Evolutionary conservation across 2,888 invertebrate genomes (phyloP), one percentile per base, ranked within the genome.

Genomic region (Drosophila borealis): DNA sequence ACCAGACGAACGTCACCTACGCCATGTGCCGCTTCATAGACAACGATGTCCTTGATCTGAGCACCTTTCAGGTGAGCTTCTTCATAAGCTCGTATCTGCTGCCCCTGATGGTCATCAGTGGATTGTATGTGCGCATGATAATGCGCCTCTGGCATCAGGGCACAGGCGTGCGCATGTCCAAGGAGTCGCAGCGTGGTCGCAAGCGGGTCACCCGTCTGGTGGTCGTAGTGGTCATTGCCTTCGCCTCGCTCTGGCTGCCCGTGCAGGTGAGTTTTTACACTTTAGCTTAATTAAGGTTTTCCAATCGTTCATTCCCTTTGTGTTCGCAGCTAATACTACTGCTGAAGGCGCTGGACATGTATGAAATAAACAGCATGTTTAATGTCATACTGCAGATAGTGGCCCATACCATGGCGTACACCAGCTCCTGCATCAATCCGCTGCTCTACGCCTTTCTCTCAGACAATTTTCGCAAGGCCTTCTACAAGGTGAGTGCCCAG

Each of bases 181-280:
- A 96, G 9, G 97, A 97, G 91, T 92, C 92, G 57, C 91, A 96
- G 70, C 94, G 96, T 49, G 96, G 97, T 63, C 96, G 97, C 92
- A 96, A 96, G 92, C 94, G 97, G 70, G 98, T 98, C 25, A 98
- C 98, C 2, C 94, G 97, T 80, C 95, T 98, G 94, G 98, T 98
- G 9, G 95, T 98, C 53, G 96, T 97, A 37, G 97, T 98, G 41
- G 97, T 98, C 6, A 96, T 97, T 44, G 97, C 97, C 55, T 98
- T 98, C 91, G 98, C 98, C 13, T 94, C 97, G n/a, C 97, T 98
- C 93, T 98, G 98, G 98, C 95, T 96, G 89, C 98, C 98, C 8
- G 96, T 98, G 86, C 98, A 98, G 94, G 96, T 98, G 80, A 93
- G 87, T 53, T 3, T 9, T 1, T 0, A 33, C 13, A 4, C 29